Evolutionary conservation across 2,888 invertebrate genomes (phyloP), one percentile per base, ranked within the genome.

Genomic region (Cremastinae sp.): DNA sequence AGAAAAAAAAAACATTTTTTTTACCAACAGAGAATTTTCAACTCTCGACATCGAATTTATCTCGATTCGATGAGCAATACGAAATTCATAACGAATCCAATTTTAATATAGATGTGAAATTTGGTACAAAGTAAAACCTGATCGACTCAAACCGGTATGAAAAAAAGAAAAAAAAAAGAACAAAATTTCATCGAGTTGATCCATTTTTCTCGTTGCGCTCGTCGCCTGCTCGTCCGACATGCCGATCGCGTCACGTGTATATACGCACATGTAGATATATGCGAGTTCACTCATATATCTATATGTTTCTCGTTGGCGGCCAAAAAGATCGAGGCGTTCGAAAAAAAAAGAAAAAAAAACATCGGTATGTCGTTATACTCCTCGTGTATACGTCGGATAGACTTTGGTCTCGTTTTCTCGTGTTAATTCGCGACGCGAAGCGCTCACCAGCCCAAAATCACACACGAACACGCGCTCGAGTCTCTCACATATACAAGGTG

Each of bases 351-450:
- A 49, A 49, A 18, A 58, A 51, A 59, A 59, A 59, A 69, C 64
- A 74, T 70, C 75, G 47, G 65, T 61, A 71, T 75, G 65, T 71
- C 61, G 66, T 49, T 66, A 38, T 34, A 47, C 69, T 65, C 58
- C 68, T 49, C 62, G 68, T 61, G 38, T 59, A 65, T 56, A 34
- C 53, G 47, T 58, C 59, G 28, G 47, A 56, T 53, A 68, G 53
- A 66, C 66, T 72, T 75, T 65, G 75, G 75, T 75, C 75, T 75
- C 75, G 72, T 72, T 75, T 59, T 62, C 58, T 69, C 69, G 69
- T 69, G 69, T 69, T 59, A 59, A 69, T 28, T 69, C 68, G 62
- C 68, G 62, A 38, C 68, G 56, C 74, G 68, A 54, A 53, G 51
- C 68, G 68, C 62, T 62, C 68, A 56, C 65, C 68, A 69, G 65